Evolutionary conservation across 2,113 vertebrate species (phyloP).

Genomic region (Prolemur simus): DNA sequence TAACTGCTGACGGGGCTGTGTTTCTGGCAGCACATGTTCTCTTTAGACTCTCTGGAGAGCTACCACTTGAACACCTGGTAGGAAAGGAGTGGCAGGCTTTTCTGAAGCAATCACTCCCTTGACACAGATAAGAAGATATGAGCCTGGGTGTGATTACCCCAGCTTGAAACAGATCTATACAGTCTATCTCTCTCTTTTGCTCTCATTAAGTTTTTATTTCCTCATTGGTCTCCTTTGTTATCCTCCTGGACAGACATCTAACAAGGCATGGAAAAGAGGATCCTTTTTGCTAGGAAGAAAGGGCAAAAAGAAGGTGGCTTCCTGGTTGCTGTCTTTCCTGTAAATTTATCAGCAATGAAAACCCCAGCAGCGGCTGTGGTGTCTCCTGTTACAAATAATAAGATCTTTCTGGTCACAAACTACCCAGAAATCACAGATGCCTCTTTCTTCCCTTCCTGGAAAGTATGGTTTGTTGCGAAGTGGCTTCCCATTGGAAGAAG

Average conservation of each 20-base stretch:
- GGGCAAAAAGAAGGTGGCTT: neutral
- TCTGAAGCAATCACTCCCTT: neutral
- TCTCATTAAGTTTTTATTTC: constrained; percentile 16
- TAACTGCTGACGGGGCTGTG: neutral
- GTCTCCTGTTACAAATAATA: neutral
- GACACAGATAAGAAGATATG: neutral
- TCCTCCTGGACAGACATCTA: neutral
- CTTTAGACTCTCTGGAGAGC: constrained; percentile 11
- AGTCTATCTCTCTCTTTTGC: neutral
- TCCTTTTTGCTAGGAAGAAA: neutral
- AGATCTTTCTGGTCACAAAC: neutral
- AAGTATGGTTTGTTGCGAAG: neutral
- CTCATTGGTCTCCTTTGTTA: neutral
- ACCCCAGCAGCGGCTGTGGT: neutral
- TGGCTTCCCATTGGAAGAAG: neutral
- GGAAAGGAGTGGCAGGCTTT: neutral
- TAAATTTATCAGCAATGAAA: neutral
- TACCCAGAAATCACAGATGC: neutral
- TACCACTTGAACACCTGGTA: neutral
- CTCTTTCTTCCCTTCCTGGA: neutral
- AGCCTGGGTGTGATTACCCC: neutral
- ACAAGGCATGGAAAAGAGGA: neutral
- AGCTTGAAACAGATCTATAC: neutral
- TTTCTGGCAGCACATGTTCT: neutral
- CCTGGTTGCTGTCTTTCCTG: neutral